Base-by-base conservation (phyloP, 2,888 invertebrate species). In the Dinocampus coccinellae region DNA sequence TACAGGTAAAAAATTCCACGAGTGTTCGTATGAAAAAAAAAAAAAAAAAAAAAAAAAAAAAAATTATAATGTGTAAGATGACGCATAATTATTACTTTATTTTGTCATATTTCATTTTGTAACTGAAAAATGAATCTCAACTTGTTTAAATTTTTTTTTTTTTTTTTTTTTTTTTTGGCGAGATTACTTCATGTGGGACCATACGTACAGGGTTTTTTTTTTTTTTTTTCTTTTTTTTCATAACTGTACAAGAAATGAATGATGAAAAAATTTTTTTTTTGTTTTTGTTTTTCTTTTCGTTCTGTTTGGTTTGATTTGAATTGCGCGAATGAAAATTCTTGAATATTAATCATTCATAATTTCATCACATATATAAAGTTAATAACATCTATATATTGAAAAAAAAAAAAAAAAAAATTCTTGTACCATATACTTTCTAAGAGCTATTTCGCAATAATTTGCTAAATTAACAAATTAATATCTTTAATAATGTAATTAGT, bases 371-470 rank as follows among this genome's bases (percentile, higher is more conserved):
- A 1, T n/a, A 58, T 11, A n/a, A 16, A 33, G 16, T 7, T 47
- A 47, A 69, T 66, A 47, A 67, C 68, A 70, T 72, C 62, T 55
- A n/a, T n/a, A n/a, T 29, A 4, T 29, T 7, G 7, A 55, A 69
- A 42, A 69, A 66, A 26, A 65, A 47, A 47, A 47, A 47, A n/a
- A 16, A 52, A 55, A 33, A 64, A 70, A 70, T 75, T 75, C 76
- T 76, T 77, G 77, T 77, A 77, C 72, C 67, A 76, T 77, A 77
- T 75, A 73, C 64, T 57, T 74, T 63, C 69, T 47, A 47, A n/a
- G 75, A 64, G 71, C 66, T 36, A 64, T 69, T 65, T 69, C 61
- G 65, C 60, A 47, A 52, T 67, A 34, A 57, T 62, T 47, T 60
- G 26, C 26, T 42, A 67, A 62, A 34, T 73, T 57, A 36, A 58